Evolutionary conservation across 1,140 invertebrate genomes (phyloP).

Genomic region (Bombus ignitus): DNA sequence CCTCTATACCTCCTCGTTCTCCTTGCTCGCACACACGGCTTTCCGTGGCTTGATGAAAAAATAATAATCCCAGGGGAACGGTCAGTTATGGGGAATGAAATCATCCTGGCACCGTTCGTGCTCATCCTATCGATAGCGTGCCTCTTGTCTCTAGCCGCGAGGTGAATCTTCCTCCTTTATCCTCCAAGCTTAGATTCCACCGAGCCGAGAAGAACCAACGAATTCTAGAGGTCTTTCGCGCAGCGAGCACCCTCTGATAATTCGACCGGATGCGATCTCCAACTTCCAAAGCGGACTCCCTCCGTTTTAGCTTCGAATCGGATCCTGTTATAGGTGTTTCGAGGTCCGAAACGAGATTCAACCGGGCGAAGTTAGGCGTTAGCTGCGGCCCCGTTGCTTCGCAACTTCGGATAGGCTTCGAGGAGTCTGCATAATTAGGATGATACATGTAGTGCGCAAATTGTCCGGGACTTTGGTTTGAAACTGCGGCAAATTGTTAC

Average conservation of each 20-base stretch:
- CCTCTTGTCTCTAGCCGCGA: conserved; percentile 8
- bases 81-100: conserved; percentile 79
- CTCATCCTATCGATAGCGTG: conserved; percentile 31
- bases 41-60: conserved; percentile 78
- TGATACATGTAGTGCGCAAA: conserved; percentile 29
- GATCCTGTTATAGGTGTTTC: conserved; percentile 23
- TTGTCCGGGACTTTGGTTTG: conserved; percentile 19
- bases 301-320: not conserved
- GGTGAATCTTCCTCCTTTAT: not conserved
- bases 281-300: not conserved
- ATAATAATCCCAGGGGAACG: conserved; percentile 81
- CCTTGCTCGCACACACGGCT: not conserved
- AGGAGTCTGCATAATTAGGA: conserved; percentile 36
- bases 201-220: not conserved
- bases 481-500: conserved; percentile 20
- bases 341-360: conserved; percentile 15
- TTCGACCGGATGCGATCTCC: conserved; percentile 3
- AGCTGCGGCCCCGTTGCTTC: not conserved
- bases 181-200: not conserved
- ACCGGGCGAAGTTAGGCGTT: conserved; percentile 11
- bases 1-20: not conserved
- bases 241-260: not conserved
- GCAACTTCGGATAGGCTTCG: conserved; percentile 19
- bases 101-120: conserved; percentile 63
- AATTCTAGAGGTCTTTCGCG: not conserved